Evolutionary conservation across 2,888 invertebrate species (phyloP), one percentile per base, ranked within the genome.

Genomic region (Lithophane leautieri): DNA sequence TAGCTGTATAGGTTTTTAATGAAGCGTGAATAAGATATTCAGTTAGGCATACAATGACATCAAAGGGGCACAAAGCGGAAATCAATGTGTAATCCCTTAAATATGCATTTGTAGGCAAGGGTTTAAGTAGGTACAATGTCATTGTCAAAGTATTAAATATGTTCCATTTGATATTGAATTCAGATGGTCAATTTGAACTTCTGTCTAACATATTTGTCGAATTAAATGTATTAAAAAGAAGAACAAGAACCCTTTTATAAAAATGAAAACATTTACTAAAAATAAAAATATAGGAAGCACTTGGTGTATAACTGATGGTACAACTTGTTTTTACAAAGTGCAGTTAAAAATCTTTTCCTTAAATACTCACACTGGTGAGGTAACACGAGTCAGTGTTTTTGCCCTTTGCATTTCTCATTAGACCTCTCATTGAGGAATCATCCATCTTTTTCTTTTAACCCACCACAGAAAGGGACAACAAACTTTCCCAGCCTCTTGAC

Each of bases 321-420:
- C 44, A 58, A 58, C 60, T 66, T 70, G 34, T 52, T 62, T 73
- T 69, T 44, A 61, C 63, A 74, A 67, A 74, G 69, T 69, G 82
- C 68, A 74, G 77, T 77, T 73, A 70, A 74, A 78, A 68, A 40
- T 50, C 0, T 79, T 87, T 85, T 78, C 40, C 75, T 73, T 77
- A 74, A 81, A 70, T 61, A 62, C 70, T 70, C 56, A 19, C 22
- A 78, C 68, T 58, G 42, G 54, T 78, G 78, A 82, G 40, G 84
- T 81, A 88, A 86, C 78, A 71, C 47, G 78, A 83, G 78, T 75
- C 75, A 69, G 82, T 83, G 86, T 85, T 86, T 87, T 78, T 82
- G 82, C 81, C 82, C 84, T 87, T 88, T 80, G 76, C 78, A 78
- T 83, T 87, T 86, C 82, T 83, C 89, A 88, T 88, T 88, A 88